phyloP scores from a whole-genome alignment of 2,113 vertebrate genomes.

The Serinus canaria region DNA sequence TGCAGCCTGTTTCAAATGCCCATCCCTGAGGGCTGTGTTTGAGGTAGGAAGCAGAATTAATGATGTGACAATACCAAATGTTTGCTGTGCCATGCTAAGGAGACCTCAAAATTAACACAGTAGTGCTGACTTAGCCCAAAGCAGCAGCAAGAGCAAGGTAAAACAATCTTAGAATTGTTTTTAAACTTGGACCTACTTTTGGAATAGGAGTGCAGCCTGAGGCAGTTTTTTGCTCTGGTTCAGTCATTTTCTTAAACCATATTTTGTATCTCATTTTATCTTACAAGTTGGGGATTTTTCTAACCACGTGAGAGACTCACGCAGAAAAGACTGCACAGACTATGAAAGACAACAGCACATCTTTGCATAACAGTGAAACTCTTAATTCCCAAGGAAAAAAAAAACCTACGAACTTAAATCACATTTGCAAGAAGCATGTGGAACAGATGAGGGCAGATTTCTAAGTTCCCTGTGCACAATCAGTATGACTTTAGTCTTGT shows the following conservation, averaged over 20 bases:
- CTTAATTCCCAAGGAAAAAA: background rate
- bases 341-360: background rate
- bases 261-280: background rate
- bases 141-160: background rate
- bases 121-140: background rate
- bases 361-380: background rate
- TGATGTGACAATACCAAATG: background rate
- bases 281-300: background rate
- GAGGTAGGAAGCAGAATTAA: background rate
- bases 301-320: background rate
- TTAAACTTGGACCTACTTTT: background rate
- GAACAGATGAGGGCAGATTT: background rate
- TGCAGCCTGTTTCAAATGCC: background rate
- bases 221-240: background rate
- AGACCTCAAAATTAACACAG: background rate
- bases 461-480: background rate
- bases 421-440: background rate
- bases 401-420: background rate
- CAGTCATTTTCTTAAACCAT: background rate
- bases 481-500: background rate
- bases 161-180: background rate
- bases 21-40: background rate
- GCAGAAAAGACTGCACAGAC: background rate
- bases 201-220: background rate
- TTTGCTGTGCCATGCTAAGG: background rate